Base-by-base conservation (phyloP, 2,888 invertebrate species). In the Acronicta psi region DNA sequence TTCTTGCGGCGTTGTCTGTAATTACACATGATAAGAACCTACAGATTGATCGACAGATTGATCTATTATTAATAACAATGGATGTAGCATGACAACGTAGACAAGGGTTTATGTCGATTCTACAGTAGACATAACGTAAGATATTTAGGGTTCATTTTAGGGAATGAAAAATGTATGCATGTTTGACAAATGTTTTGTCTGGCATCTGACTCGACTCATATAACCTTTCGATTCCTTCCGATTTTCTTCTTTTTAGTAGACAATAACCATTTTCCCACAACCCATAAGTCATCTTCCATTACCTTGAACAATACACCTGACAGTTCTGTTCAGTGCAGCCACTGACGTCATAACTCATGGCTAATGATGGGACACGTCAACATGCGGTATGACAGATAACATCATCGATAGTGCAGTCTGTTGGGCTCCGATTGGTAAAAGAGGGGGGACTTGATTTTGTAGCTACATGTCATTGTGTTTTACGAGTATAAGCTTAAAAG, bases 281-380 rank as follows among this genome's bases (percentile, higher is more conserved):
- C 34, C 70, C 64, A 67, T 67, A 64, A 67, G 51, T 67, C 67
- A 67, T 58, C 18, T 20, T 43, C 38, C 40, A 51, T 52, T 62
- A 62, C 56, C 53, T 65, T 55, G 55, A 66, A 68, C 71, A 68
- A 68, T 70, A 70, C 36, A 50, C 40, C 40, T 29, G 49, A 36
- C 50, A 46, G 55, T 57, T 36, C 36, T 7, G 51, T 52, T 36
- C 36, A 8, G 51, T 52, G 45, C 43, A 52, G 49, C 34, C 69
- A 42, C 13, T 51, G 66, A 68, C 45, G 60, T 57, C 73, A 77
- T 79, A 67, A 78, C 59, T 80, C 79, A 79, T 56, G 46, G 63
- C 58, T 79, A 79, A 80, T 78, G 80, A 68, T 60, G 20, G 38
- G 18, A 37, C 49, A 54, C 42, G 62, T 62, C 62, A 57, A 18